Evolutionary conservation across 2,888 invertebrate species (phyloP).

Genomic region (Heliconius charithonia): DNA sequence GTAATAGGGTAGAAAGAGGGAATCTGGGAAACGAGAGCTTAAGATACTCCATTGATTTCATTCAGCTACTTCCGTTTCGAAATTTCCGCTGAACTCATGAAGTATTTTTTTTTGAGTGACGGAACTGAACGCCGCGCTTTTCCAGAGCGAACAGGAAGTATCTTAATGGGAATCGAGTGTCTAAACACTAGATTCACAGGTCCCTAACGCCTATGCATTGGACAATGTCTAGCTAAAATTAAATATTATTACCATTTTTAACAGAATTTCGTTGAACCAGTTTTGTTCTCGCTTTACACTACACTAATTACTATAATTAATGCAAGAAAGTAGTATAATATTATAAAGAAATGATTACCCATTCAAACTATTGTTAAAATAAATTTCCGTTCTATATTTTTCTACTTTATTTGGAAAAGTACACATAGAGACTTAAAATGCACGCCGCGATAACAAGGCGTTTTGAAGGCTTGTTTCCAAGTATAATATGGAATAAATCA

Average conservation of each 20-base stretch:
- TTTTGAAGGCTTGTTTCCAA: conserved; percentile 3
- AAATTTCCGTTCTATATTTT: not conserved
- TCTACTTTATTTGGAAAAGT: not conserved
- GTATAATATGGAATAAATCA: conserved; percentile 19
- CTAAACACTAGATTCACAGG: too few species aligned
- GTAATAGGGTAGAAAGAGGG: not conserved
- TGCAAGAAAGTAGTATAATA: not conserved
- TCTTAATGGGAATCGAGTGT: too few species aligned
- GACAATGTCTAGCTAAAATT: too few species aligned
- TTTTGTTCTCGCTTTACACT: not conserved
- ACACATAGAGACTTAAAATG: conserved; percentile 4
- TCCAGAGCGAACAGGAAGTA: too few species aligned
- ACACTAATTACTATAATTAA: not conserved
- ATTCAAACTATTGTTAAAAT: conserved; percentile 5
- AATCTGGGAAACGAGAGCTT: not conserved
- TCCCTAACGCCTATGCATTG: too few species aligned
- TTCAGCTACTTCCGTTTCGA: not conserved
- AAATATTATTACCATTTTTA: too few species aligned
- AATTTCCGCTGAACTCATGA: not conserved
- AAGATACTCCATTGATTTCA: not conserved
- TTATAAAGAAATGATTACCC: not conserved
- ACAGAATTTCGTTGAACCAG: not conserved
- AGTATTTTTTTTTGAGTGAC: not conserved
- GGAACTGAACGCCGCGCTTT: not conserved
- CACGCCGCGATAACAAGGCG: conserved; percentile 25